Evolutionary conservation across 2,888 invertebrate genomes (phyloP), one percentile per base, ranked within the genome.

Genomic region (Zhengitettix transpicula): DNA sequence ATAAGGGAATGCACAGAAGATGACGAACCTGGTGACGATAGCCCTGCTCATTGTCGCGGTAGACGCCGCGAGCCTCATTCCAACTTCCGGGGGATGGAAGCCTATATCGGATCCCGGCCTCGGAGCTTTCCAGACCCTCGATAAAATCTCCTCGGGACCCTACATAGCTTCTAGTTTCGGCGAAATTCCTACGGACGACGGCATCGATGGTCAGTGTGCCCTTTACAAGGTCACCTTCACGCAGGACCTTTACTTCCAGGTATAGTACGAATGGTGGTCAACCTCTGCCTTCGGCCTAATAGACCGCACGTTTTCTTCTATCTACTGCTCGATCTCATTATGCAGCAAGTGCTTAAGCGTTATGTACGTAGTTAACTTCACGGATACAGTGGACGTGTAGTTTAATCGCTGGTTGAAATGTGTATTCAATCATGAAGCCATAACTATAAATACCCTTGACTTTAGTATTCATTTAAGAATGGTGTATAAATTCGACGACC

Each of bases 211-310:
- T 66, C 73, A 77, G 2, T 86, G 86, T 70, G 78, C 83, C 62
- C 77, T 85, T 9, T 83, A 84, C 72, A 86, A 87, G 69, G 81
- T 82, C 40, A 73, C 77, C 10, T 83, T 86, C 65, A 82, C 79
- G 67, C 83, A 85, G 68, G 84, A 85, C 64, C 74, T 84, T 14
- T 83, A 74, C 61, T 75, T 73, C 58, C 75, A 75, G 74, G 75
- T 75, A 66, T 66, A 65, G 52, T 3, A 7, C 16, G 8, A 15
- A 5, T 17, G 9, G 10, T 10, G 11, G 7, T 14, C 40, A 10
- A 28, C 9, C 40, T 40, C 55, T 14, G 55, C 40, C 28, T 28
- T 28, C 28, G 7, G 28, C 28, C 28, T 28, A 28, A 28, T 28
- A 28, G 28, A 2, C 28, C 28, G 28, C 28, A 28, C 28, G 28